These are phyloP conservation scores for Thereva unica DNA, from an alignment of 2,888 invertebrate species.

Conservation along the genomic window DNA sequence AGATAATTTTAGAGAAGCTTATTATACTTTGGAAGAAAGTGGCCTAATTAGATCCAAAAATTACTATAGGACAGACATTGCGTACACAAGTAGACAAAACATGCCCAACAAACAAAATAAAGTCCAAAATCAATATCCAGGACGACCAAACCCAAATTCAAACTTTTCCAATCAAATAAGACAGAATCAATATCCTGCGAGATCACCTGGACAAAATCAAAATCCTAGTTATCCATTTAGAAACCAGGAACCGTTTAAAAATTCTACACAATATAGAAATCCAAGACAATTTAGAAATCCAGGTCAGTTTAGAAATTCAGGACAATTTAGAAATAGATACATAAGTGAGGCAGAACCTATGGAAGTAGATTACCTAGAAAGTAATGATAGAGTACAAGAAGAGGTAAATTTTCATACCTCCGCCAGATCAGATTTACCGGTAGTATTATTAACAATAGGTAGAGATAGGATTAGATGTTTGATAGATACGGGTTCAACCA, in stretches of 20 bases:
- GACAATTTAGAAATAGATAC: slow-evolving; percentile 16
- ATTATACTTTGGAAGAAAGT: slow-evolving; percentile 40
- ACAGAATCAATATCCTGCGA: background rate
- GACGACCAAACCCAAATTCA: background rate
- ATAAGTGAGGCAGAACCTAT: slow-evolving; percentile 33
- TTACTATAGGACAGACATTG: no score
- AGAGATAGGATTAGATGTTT: background rate
- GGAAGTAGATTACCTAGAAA: no score
- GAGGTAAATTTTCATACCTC: slow-evolving; percentile 31
- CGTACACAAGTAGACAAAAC: no score
- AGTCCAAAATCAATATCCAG: background rate
- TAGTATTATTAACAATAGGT: slow-evolving; percentile 28
- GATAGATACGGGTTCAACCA: slow-evolving; percentile 13
- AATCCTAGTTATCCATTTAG: no score
- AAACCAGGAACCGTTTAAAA: no score
- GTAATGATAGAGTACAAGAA: slow-evolving; percentile 5
- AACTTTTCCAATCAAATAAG: background rate
- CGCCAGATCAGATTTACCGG: slow-evolving; percentile 13
- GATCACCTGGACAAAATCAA: background rate
- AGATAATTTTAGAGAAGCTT: slow-evolving; percentile 39
- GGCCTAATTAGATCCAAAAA: slow-evolving; percentile 37
- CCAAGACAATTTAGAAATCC: background rate
- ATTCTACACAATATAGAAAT: slow-evolving; percentile 1
- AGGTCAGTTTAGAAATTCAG: slow-evolving; percentile 9
- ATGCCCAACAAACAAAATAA: background rate